A percentile compares a stretch with the other conserved stretches of the same genome.
Conservation (phyloP, 2,888 invertebrate species). For the Eulithis testata region DNA sequence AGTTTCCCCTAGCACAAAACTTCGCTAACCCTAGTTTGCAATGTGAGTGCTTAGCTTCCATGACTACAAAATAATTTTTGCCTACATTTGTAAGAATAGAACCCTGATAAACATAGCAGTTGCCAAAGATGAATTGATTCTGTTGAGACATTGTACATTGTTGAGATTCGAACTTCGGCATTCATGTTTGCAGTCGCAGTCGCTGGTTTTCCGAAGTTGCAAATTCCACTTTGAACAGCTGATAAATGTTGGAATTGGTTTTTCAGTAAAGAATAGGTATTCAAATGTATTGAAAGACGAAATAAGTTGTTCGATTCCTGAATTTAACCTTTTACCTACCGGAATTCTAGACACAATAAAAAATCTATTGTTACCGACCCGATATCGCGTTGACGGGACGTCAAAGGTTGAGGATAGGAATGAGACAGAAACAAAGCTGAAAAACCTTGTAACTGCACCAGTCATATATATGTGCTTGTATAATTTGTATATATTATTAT, state of each 20-base stretch:
- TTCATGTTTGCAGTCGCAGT: slow-evolving; percentile 32
- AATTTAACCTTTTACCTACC: too few species aligned
- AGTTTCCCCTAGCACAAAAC: too few species aligned
- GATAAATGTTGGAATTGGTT: slow-evolving; percentile 33
- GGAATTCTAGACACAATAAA: too few species aligned
- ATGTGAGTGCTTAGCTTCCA: too few species aligned
- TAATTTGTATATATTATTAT: too few species aligned
- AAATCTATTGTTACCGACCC: too few species aligned
- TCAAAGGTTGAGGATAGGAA: too few species aligned
- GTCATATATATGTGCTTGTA: too few species aligned
- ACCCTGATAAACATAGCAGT: slow-evolving; percentile 19
- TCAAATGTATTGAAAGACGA: slow-evolving; percentile 17
- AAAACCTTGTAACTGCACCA: too few species aligned
- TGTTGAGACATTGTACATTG: slow-evolving; percentile 14
- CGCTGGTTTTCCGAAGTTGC: slow-evolving; percentile 37
- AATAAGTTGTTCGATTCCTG: background rate
- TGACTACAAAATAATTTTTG: background rate
- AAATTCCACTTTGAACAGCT: slow-evolving; percentile 32
- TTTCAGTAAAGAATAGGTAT: slow-evolving; percentile 13
- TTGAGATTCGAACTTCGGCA: slow-evolving; percentile 34
- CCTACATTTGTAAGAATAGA: slow-evolving; percentile 17
- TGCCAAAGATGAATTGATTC: slow-evolving; percentile 33
- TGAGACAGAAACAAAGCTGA: too few species aligned
- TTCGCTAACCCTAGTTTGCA: too few species aligned
- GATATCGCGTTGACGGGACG: too few species aligned